phyloP scores from a whole-genome alignment of 2,113 vertebrate genomes.

The Andinoacara biseriatus region DNA sequence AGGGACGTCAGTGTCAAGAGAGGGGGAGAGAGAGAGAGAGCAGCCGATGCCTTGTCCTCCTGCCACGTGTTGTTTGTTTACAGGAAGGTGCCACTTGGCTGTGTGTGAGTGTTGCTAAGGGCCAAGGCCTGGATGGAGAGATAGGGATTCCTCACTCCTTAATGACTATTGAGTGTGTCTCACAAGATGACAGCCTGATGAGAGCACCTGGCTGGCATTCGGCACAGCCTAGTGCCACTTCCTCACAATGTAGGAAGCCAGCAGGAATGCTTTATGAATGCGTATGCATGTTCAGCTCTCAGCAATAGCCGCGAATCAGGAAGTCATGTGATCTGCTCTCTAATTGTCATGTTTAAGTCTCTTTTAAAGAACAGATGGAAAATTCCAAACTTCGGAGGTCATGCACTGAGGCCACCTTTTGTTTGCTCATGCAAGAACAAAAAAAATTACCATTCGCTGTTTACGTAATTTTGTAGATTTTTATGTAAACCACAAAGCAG shows the following conservation, averaged over 20 bases:
- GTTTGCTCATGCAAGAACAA: conserved; percentile 69
- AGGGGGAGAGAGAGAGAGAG: conserved; percentile 13
- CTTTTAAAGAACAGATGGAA: conserved; percentile 68
- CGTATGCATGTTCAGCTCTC: conserved; percentile 44
- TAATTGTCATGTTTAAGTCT: conserved; percentile 75
- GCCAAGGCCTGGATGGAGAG: conserved; percentile 60
- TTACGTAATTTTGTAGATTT: conserved; percentile 73
- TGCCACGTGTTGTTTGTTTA: conserved; percentile 77
- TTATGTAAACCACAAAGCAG: conserved; percentile 63
- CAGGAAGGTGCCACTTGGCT: conserved; percentile 77
- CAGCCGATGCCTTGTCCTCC: conserved; percentile 54
- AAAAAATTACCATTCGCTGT: conserved; percentile 74
- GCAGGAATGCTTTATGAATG: conserved; percentile 17
- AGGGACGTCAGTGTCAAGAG: conserved; percentile 53
- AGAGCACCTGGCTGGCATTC: conserved; percentile 73
- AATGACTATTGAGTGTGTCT: conserved; percentile 76
- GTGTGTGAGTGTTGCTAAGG: conserved; percentile 72
- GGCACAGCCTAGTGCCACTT: conserved; percentile 2
- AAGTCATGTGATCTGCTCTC: conserved; percentile 60
- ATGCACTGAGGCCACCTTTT: conserved; percentile 64
- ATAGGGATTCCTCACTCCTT: conserved; percentile 68
- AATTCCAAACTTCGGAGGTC: conserved; percentile 72
- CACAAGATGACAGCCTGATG: conserved; percentile 70
- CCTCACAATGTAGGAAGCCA: conserved; percentile 22
- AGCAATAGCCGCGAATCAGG: conserved; percentile 62